These are phyloP conservation scores for Eonycteris spelaea DNA, from an alignment of 2,113 vertebrate species.

Conservation along the genomic window DNA sequence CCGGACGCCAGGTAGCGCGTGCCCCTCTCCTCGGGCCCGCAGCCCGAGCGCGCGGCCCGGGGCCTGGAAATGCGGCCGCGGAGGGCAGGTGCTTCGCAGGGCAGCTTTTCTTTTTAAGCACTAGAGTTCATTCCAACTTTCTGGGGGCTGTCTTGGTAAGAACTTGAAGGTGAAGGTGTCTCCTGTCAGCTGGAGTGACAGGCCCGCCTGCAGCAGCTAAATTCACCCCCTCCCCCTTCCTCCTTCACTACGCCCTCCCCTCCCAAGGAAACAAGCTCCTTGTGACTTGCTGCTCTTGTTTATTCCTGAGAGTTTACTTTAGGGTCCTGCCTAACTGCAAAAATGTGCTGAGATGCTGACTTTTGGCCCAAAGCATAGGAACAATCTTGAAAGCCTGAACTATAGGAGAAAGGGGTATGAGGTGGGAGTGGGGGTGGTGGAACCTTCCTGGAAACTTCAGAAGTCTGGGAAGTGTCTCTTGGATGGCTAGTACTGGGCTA, in stretches of 20 bases:
- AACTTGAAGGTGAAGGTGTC: constrained; percentile 39
- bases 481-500: not conserved
- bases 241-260: not conserved
- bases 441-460: not conserved
- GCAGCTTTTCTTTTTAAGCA: not conserved
- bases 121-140: not conserved
- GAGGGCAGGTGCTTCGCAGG: constrained; percentile 71
- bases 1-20: constrained; percentile 64
- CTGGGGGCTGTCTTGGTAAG: constrained; percentile 63
- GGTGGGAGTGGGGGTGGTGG: not conserved
- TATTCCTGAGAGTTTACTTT: constrained; percentile 39
- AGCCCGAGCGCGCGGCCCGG: not conserved
- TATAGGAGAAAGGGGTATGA: not conserved
- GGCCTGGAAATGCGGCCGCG: constrained; percentile 79
- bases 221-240: not conserved
- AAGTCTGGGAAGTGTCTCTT: not conserved
- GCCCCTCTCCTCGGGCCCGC: no score
- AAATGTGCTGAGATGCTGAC: not conserved
- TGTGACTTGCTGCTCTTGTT: constrained; percentile 61
- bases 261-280: constrained; percentile 51
- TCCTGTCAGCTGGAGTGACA: constrained; percentile 73
- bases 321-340: constrained; percentile 17
- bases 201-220: constrained; percentile 57
- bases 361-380: not conserved
- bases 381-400: not conserved